Conservation (phyloP, 2,888 invertebrate species). For the Hermodice carunculata region DNA sequence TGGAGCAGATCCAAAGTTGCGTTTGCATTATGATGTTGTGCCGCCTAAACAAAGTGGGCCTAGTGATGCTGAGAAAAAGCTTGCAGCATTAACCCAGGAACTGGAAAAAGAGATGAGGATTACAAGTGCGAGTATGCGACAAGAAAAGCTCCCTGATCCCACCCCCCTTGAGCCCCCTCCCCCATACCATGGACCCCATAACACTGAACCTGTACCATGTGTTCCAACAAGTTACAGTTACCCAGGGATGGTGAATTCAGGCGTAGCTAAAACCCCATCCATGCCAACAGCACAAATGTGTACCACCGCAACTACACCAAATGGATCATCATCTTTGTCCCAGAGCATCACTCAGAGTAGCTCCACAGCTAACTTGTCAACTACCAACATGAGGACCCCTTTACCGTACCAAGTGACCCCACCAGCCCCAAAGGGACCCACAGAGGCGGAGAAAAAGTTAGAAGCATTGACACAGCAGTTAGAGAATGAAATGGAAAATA, state of each 20-base stretch:
- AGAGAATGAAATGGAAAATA: constrained; percentile 96
- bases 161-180: constrained; percentile 45
- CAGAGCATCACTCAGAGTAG: constrained; percentile 14
- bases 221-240: constrained; percentile 4
- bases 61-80: constrained; percentile 58
- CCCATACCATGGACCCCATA: constrained; percentile 67
- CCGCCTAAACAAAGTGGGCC: constrained; percentile 30
- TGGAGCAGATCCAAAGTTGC: too few species aligned
- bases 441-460: constrained; percentile 93
- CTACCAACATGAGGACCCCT: constrained; percentile 66
- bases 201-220: constrained; percentile 52
- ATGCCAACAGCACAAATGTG: constrained; percentile 29
- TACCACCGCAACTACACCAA: constrained; percentile 20
- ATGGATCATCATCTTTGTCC: constrained; percentile 16
- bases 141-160: constrained; percentile 5
- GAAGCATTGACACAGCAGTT: constrained; percentile 92
- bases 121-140: constrained; percentile 2
- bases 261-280: constrained; percentile 33
- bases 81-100: constrained; percentile 65
- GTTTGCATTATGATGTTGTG: constrained; percentile 40
- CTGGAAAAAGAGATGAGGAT: constrained; percentile 45
- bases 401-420: constrained; percentile 91
- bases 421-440: constrained; percentile 87
- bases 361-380: constrained; percentile 10
- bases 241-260: constrained; percentile 13